A percentile compares a stretch with the other conserved stretches of the same genome.
phyloP scores from a whole-genome alignment of 1,140 invertebrate species.

The Hesperophylax magnus region DNA sequence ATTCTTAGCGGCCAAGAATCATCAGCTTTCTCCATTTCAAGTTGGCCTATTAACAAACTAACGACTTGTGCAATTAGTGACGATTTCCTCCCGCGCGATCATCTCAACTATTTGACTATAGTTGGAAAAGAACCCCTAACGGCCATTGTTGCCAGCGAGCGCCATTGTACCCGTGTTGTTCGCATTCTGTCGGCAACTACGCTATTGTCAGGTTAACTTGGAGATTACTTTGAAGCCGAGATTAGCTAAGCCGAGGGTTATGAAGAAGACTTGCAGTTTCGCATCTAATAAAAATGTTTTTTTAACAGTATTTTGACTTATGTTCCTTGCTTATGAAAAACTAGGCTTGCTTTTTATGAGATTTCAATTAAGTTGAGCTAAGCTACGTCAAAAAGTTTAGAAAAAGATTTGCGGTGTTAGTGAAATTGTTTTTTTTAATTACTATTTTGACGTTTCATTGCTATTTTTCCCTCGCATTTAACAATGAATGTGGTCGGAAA shows the following conservation, averaged over 20 bases:
- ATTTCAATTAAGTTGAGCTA: too few species aligned
- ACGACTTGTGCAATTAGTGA: slow-evolving; percentile 50
- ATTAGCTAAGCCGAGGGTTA: background rate
- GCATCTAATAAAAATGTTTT: background rate
- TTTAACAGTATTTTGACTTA: background rate
- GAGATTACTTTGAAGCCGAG: background rate
- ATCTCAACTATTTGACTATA: slow-evolving; percentile 39
- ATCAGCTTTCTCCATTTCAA: slow-evolving; percentile 42
- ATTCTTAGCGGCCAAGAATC: background rate
- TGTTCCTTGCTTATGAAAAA: too few species aligned
- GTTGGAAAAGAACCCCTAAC: slow-evolving; percentile 1
- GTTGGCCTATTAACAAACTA: slow-evolving; percentile 46
- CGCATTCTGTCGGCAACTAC: slow-evolving; percentile 10
- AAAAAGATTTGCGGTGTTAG: too few species aligned
- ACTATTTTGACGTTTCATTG: too few species aligned
- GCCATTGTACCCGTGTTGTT: slow-evolving; percentile 11
- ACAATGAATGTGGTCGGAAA: too few species aligned
- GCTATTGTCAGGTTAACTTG: slow-evolving; percentile 6
- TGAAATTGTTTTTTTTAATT: too few species aligned
- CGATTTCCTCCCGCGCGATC: background rate
- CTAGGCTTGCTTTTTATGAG: too few species aligned
- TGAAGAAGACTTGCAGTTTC: background rate
- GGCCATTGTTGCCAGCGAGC: slow-evolving; percentile 17
- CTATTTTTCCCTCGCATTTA: too few species aligned
- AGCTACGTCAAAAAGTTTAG: too few species aligned